Evolutionary conservation across 2,113 vertebrate genomes (phyloP).

Genomic region (Pseudonaja textilis): DNA sequence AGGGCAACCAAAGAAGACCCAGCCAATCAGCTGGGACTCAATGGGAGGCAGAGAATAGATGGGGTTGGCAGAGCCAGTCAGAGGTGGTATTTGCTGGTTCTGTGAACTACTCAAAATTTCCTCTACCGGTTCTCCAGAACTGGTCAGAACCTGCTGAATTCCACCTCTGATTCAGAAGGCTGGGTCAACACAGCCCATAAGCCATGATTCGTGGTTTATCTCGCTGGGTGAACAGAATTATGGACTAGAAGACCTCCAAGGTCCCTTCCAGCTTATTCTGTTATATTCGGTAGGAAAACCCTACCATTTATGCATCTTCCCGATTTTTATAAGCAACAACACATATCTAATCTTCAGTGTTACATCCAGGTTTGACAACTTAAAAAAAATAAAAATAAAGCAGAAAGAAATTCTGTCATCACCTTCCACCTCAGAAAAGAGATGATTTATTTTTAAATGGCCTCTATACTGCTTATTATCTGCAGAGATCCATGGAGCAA

Average conservation of each 20-base stretch:
- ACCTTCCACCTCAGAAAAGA: constrained; percentile 25
- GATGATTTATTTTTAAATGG: constrained; percentile 47
- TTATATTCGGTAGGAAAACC: not conserved
- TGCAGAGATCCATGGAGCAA: not conserved
- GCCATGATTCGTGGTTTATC: not conserved
- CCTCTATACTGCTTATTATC: constrained; percentile 41
- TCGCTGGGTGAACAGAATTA: not conserved
- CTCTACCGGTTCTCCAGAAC: too few relatives aligned
- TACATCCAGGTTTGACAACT: constrained; percentile 20
- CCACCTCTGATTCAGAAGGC: not conserved
- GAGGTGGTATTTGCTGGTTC: too few relatives aligned
- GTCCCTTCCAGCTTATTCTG: not conserved
- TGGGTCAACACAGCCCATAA: not conserved
- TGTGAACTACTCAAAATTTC: too few relatives aligned
- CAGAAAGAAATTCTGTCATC: constrained; percentile 32
- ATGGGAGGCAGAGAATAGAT: too few relatives aligned
- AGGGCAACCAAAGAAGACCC: too few relatives aligned
- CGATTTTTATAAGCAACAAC: constrained; percentile 2
- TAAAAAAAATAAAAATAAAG: not conserved
- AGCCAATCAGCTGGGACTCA: too few relatives aligned
- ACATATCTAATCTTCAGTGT: constrained; percentile 23
- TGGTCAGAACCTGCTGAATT: too few relatives aligned
- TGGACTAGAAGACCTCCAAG: not conserved
- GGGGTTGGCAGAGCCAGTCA: too few relatives aligned
- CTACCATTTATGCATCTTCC: not conserved